Percentiles rank a stretch among this genome's conserved stretches.
phyloP scores from a whole-genome alignment of 2,113 vertebrate genomes.

The Macheiramphus alcinus region DNA sequence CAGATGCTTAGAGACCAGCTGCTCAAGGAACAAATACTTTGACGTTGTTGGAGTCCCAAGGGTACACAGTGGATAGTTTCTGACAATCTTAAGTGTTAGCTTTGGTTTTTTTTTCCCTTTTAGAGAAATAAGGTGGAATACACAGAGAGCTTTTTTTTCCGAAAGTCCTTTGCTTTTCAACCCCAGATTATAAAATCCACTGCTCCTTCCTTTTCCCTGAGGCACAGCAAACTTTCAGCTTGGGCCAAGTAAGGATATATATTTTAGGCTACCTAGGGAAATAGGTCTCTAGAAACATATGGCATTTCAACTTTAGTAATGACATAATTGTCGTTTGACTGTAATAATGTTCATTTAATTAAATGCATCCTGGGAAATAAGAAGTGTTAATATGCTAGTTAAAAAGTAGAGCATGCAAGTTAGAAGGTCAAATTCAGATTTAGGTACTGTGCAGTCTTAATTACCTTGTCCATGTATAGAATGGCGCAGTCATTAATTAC shows the following conservation, averaged over 20 bases:
- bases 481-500: neutral
- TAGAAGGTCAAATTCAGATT: neutral
- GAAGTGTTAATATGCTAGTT: neutral
- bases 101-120: neutral
- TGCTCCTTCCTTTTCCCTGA: neutral
- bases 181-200: neutral
- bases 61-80: neutral
- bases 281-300: neutral
- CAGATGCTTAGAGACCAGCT: neutral
- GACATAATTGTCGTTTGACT: neutral
- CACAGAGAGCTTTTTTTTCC: neutral
- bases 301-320: neutral
- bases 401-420: neutral
- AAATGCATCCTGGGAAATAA: neutral
- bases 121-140: neutral
- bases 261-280: conserved; percentile 2
- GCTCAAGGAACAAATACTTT: neutral
- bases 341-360: neutral
- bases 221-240: neutral
- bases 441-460: neutral
- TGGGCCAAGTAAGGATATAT: neutral
- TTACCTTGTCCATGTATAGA: neutral
- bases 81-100: neutral
- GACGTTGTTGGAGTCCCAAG: neutral
- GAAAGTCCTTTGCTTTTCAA: neutral